Evolutionary conservation across 2,888 invertebrate species (phyloP), one percentile per base, ranked within the genome.

Genomic region (Drosophila paramelanica): DNA sequence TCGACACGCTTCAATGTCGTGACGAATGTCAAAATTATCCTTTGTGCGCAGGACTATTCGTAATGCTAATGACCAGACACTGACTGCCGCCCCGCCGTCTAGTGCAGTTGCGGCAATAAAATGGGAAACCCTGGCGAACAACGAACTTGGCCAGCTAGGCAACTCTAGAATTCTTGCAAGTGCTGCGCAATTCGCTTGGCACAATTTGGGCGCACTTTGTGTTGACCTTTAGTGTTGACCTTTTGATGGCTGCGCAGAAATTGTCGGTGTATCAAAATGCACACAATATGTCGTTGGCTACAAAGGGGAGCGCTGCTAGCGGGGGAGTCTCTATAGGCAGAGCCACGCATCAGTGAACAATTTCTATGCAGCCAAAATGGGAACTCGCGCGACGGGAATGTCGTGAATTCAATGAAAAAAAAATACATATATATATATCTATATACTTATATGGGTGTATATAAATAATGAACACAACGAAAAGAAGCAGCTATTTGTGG

Each of bases 1-100:
- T 76, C 52, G 81, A 74, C 51, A 81, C 62, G 87, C 84, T 67
- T 66, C 59, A 64, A 57, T 64, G 68, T 67, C 64, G 70, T 73
- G 70, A 68, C 73, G 67, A 64, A 78, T 68, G 39, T 59, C 27
- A 8, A 8, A 41, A 33, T 25, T 33, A 42, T 61, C 52, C 58
- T 51, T 60, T 60, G 38, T 55, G 17, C 31, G 25, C 49, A 41
- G 49, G n/a, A 49, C 59, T 61, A 42, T 56, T 57, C 67, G 52
- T 50, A 68, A 75, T 68, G 79, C 86, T 74, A 82, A 84, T 80
- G 72, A 70, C 55, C 58, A 59, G 51, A 64, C 50, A 66, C 53
- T 52, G 49, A 61, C 58, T 56, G 67, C 51, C 60, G 57, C 67
- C 67, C 52, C 27, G 61, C 14, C n/a, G 68, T 45, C 64, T 64